Base-by-base conservation (phyloP, 2,113 vertebrate species). In the Grallaria varia region DNA sequence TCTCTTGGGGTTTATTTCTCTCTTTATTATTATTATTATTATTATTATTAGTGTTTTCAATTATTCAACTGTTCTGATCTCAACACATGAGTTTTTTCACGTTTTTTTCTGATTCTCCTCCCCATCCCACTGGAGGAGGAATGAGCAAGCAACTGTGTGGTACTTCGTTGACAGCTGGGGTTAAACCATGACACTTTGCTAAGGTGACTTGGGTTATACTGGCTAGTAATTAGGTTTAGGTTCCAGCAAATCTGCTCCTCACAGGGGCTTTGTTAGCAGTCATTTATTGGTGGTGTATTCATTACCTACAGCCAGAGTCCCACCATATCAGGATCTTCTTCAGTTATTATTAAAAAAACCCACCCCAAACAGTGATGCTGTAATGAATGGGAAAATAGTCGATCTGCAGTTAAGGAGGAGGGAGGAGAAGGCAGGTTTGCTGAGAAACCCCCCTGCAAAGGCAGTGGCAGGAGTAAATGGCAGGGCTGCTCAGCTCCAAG, bases 11-110 rank as follows among this genome's bases (percentile, higher is more conserved):
- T 67, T 67, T n/a, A 45, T 52, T 74, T 66, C 2, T 33, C 33
- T 42, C 67, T 19, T 22, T 37, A 16, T 37, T 33, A 17, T 2
- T 22, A 63, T 2, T 40, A 17, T 2, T 22, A 63, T 2, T 40
- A 40, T 4, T 18, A 63, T 12, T 50, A 59, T 22, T 24, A 44
- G 6, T 14, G 24, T 4, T 50, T 12, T 59, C 37, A 67, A 5
- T 67, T 13, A 44, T 37, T 59, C 23, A 50, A 20, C 8, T 66
- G 6, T 49, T 88, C 31, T 15, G 35, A 58, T 16, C 31, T 72
- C n/a, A 72, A 3, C 25, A 21, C 0, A 0, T 4, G 52, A 45
- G 10, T 45, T n/a, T 44, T 66, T 52, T 17, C 8, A 12, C 14
- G 3, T 1, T 22, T 44, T 50, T 19, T 8, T 4, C 14, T 24